phyloP scores from a whole-genome alignment of 2,797 vertebrate species.

The Hoplostethus atlanticus region DNA sequence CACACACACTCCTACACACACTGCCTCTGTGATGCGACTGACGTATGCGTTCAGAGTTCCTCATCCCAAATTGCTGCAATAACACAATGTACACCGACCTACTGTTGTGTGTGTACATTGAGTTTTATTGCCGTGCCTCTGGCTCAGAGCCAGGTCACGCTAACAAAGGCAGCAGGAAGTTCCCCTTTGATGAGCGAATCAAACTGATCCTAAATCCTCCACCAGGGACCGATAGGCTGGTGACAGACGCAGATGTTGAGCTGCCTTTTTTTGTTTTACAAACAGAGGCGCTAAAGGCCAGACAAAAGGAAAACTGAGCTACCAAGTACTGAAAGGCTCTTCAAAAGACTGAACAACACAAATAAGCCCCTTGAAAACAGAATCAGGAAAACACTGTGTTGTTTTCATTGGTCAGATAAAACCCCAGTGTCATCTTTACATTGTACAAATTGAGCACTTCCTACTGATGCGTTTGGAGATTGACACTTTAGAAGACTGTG shows the following conservation, averaged over 20 bases:
- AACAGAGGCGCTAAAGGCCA: conserved; percentile 45
- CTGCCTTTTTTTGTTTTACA: conserved; percentile 9
- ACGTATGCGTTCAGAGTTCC: too few species aligned
- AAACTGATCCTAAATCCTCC: conserved; percentile 44
- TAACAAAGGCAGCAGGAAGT: conserved; percentile 61
- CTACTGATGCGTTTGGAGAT: conserved; percentile 19
- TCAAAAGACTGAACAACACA: conserved; percentile 36
- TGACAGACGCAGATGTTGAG: conserved; percentile 49
- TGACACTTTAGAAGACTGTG: conserved; percentile 2
- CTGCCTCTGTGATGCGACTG: too few species aligned
- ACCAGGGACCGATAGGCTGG: conserved; percentile 36
- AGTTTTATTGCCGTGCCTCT: conserved; percentile 30
- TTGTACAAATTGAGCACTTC: conserved; percentile 1
- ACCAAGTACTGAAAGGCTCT: conserved; percentile 35
- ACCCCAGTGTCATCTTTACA: conserved; percentile 15
- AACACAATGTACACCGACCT: not conserved
- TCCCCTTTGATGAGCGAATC: conserved; percentile 67
- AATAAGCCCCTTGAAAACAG: conserved; percentile 4
- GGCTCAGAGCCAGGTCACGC: conserved; percentile 44
- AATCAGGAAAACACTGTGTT: conserved; percentile 1
- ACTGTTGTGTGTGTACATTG: conserved; percentile 31
- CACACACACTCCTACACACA: too few species aligned
- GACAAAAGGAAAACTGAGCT: conserved; percentile 45
- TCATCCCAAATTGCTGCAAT: too few species aligned
- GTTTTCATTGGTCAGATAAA: conserved; percentile 40